Base-by-base conservation (phyloP, 2,888 invertebrate genomes). In the Argyresthia albistria region DNA sequence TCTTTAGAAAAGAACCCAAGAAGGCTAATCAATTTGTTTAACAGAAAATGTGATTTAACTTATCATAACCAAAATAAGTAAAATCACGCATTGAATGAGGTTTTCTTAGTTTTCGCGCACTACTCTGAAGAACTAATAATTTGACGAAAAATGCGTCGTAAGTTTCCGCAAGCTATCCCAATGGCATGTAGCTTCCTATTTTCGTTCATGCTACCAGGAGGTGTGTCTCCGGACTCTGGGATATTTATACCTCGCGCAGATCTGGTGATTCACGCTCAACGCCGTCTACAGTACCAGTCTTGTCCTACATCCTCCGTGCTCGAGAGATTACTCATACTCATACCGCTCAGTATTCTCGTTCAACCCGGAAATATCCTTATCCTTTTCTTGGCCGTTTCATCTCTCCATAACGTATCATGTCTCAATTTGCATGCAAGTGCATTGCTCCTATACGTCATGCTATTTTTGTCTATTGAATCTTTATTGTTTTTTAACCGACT, bases 291-390 rank as follows among this genome's bases (percentile, higher is more conserved):
- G 25, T 25, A 25, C 75, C 69, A 76, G 78, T 74, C 79, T 80
- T 83, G 82, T 80, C 76, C 86, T 77, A 84, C 75, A 84, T 86
- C 83, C 81, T 80, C 73, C 77, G 76, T 76, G 72, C 73, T 73
- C 66, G 68, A 70, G 63, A 74, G 66, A 79, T 86, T 84, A 86
- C 79, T 84, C 87, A 86, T 70, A 67, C 79, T 84, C 87, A 86
- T 70, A 67, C 25, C 6, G 69, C 12, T n/a, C 8, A 39, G 25
- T 50, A 16, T 42, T 50, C 37, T 68, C 69, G 70, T 74, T 65
- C 73, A 81, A 83, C 82, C 83, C 84, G 84, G 81, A 83, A 84
- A 70, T 59, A 57, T 65, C 36, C 25, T 37, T 39, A 25, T 50
- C 50, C 50, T 52, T 52, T 25, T 52, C 35, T 46, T 46, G 58